Evolutionary conservation across 2,797 vertebrate species (phyloP).

Genomic region (Smutsia temminckii): DNA sequence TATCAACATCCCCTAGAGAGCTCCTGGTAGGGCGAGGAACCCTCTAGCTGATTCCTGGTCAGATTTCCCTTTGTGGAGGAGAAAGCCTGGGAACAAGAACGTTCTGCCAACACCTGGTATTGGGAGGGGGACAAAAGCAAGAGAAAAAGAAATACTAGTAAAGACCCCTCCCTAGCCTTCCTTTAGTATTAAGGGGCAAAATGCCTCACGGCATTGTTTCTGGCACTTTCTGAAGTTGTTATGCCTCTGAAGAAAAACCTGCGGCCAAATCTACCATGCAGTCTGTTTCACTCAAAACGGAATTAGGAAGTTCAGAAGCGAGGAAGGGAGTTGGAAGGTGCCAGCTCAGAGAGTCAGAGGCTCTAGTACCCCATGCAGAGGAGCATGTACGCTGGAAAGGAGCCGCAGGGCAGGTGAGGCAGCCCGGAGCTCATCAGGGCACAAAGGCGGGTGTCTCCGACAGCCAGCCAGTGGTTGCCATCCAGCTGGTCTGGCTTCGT

Average conservation of each 20-base stretch:
- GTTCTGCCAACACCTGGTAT: not conserved
- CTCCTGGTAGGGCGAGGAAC: not conserved
- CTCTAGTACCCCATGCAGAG: not conserved
- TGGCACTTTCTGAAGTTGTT: not conserved
- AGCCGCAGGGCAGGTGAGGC: not conserved
- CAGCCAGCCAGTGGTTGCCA: not conserved
- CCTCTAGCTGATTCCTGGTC: not conserved
- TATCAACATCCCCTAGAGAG: not conserved
- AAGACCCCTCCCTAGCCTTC: not conserved
- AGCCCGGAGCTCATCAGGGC: not conserved
- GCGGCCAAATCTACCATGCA: not conserved
- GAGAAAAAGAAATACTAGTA: not conserved
- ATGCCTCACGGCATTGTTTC: not conserved
- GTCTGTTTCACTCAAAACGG: not conserved
- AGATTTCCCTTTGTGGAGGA: not conserved
- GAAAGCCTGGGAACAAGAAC: not conserved
- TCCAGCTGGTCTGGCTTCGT: not conserved
- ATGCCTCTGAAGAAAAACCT: not conserved
- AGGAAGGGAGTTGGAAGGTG: not conserved
- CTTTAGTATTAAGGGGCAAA: slow-evolving; percentile 1
- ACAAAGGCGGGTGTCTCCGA: not conserved
- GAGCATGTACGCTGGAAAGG: not conserved
- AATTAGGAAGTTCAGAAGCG: not conserved
- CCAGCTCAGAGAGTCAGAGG: not conserved
- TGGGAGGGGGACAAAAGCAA: rapidly evolving